These are phyloP conservation scores for Megalonaias nervosa DNA, from an alignment of 1,140 invertebrate species.

Conservation along the genomic window DNA sequence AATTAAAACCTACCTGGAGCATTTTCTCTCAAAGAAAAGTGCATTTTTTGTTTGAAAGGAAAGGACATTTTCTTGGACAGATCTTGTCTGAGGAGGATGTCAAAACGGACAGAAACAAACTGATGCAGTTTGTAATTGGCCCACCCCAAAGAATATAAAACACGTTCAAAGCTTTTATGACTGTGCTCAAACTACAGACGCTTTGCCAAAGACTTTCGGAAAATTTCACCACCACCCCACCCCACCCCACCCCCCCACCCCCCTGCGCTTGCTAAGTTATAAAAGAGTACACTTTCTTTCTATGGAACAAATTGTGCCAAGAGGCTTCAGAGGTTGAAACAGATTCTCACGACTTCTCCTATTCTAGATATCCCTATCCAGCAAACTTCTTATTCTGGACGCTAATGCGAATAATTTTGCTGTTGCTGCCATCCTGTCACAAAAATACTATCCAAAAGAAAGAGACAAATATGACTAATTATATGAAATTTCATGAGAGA, in stretches of 20 bases:
- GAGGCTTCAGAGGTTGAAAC: not conserved
- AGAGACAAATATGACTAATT: constrained; percentile 38
- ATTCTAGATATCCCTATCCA: constrained; percentile 22
- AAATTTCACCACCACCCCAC: not conserved
- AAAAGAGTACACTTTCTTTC: not conserved
- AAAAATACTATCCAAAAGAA: constrained; percentile 44
- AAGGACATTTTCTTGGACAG: constrained; percentile 2
- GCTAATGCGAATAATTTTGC: constrained; percentile 45
- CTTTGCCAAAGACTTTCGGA: not conserved
- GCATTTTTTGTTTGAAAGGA: constrained; percentile 14
- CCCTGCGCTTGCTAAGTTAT: not conserved
- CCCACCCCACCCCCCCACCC: too few relatives aligned
- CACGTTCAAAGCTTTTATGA: constrained; percentile 2
- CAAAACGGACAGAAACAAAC: constrained; percentile 10
- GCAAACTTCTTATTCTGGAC: constrained; percentile 41
- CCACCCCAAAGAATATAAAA: not conserved
- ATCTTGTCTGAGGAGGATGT: constrained; percentile 9
- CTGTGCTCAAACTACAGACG: not conserved
- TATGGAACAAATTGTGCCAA: constrained; percentile 1
- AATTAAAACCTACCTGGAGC: constrained; percentile 10
- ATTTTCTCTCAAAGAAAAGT: too few relatives aligned
- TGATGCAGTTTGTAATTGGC: too few relatives aligned
- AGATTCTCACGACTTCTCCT: constrained; percentile 21
- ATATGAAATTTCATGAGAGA: constrained; percentile 63
- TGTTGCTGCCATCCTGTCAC: constrained; percentile 54